Evolutionary conservation across 2,888 invertebrate species (phyloP).

Genomic region (Brenthis ino): DNA sequence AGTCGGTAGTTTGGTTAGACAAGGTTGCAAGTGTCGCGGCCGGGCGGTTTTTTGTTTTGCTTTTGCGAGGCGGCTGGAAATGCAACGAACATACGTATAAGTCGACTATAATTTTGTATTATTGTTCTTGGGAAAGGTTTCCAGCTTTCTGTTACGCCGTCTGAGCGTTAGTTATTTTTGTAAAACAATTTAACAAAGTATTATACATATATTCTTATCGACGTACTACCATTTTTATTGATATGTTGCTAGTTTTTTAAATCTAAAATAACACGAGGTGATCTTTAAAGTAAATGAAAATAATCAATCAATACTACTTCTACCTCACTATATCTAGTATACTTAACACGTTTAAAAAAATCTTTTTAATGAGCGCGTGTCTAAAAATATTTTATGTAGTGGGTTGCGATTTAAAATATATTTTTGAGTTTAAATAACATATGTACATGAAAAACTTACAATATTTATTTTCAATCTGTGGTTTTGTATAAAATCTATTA

Average conservation of each 20-base stretch:
- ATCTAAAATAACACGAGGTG: not conserved
- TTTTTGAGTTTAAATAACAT: no score
- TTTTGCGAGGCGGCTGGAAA: constrained; percentile 72
- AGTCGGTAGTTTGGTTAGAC: constrained; percentile 55
- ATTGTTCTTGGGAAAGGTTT: constrained; percentile 55
- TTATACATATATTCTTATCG: constrained; percentile 2
- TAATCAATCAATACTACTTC: constrained; percentile 8
- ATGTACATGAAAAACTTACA: no score
- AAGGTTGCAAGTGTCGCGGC: constrained; percentile 63
- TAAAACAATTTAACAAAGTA: constrained; percentile 22
- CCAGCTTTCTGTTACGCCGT: constrained; percentile 41
- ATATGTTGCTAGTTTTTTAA: not conserved
- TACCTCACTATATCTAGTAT: not conserved
- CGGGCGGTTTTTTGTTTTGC: constrained; percentile 68
- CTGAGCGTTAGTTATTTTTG: constrained; percentile 32
- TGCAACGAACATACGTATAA: constrained; percentile 59
- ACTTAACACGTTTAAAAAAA: constrained; percentile 4
- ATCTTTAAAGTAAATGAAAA: constrained; percentile 7
- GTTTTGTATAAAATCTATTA: not conserved
- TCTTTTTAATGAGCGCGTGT: constrained; percentile 14
- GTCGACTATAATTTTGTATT: constrained; percentile 51
- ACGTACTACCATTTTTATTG: not conserved
- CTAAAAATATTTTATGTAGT: constrained; percentile 1
- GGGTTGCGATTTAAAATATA: no score
- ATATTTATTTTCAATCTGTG: not conserved